Conservation (phyloP, 2,113 vertebrate genomes). For the Prietella phreatophila region DNA sequence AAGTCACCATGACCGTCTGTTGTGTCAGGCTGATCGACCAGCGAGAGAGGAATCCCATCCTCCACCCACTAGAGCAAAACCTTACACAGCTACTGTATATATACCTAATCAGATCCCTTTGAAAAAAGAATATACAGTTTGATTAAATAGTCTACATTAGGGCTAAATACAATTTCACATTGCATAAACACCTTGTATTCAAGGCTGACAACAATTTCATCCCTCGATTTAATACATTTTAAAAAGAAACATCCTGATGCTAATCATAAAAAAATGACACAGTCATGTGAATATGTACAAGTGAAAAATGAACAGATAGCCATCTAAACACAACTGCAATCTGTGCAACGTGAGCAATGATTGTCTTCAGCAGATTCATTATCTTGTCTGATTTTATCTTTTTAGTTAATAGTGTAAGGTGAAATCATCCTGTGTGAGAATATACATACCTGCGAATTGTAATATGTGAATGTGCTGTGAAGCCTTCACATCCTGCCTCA, state of each 20-base stretch:
- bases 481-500: slow-evolving; percentile 10
- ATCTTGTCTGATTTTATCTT: slow-evolving; percentile 34
- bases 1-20: not conserved
- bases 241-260: not conserved
- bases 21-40: not conserved
- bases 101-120: not conserved
- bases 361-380: slow-evolving; percentile 18
- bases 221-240: not conserved
- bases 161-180: not conserved
- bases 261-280: not conserved
- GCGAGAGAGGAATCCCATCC: not conserved
- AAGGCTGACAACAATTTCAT: not conserved
- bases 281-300: not conserved
- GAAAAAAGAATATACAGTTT: not conserved
- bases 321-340: not conserved
- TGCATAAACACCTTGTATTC: not conserved
- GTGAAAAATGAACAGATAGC: not conserved
- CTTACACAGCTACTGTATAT: not conserved
- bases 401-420: slow-evolving; percentile 17
- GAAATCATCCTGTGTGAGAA: not conserved
- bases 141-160: not conserved
- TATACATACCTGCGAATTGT: slow-evolving; percentile 8
- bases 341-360: slow-evolving; percentile 15
- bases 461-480: not conserved
- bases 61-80: not conserved